Evolutionary conservation across 2,888 invertebrate species (phyloP), one percentile per base, ranked within the genome.

Genomic region (Sisyra nigra): DNA sequence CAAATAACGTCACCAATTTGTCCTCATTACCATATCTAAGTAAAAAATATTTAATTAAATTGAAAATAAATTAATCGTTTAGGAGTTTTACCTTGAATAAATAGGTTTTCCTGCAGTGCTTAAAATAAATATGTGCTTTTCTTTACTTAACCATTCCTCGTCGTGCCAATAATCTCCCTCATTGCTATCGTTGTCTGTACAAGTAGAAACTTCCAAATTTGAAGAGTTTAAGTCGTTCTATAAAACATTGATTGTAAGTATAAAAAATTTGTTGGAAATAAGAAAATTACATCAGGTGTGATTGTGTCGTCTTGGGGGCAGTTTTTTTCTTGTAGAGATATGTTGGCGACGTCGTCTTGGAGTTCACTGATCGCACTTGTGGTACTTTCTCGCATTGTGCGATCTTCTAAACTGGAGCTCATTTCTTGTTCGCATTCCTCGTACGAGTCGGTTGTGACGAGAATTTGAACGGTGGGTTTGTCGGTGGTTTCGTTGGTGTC

Each of bases 71-170:
- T 17, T 8, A 5, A 11, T 17, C 6, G 3, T 36, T 6, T 4
- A 10, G 11, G 19, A 24, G 2, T 19, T n/a, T 3, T 61, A 83
- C 79, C 86, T 75, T 9, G 92, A 86, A 64, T 94, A 97, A 52
- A 97, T 89, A 11, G 96, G 96, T 65, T 97, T 97, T 2, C 96
- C 96, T 9, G 96, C 91, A 54, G 88, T 83, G 62, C 94, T 94
- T 29, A 96, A 62, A 52, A 97, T 85, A 59, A 97, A 96, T 24
- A 97, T 76, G 65, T 96, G 94, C 58, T 91, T 91, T 46, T 80
- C 80, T 54, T 86, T 81, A 33, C 74, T 72, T 15, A 82, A 72
- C 77, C 93, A 84, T 45, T 80, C 76, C 33, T 74, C 74, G 51
- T 78, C 76, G 52, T 72, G 73, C 43, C 80, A 59, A 50, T 79